Evolutionary conservation across 2,888 invertebrate genomes (phyloP), one percentile per base, ranked within the genome.

Genomic region (Nyleta sp.): DNA sequence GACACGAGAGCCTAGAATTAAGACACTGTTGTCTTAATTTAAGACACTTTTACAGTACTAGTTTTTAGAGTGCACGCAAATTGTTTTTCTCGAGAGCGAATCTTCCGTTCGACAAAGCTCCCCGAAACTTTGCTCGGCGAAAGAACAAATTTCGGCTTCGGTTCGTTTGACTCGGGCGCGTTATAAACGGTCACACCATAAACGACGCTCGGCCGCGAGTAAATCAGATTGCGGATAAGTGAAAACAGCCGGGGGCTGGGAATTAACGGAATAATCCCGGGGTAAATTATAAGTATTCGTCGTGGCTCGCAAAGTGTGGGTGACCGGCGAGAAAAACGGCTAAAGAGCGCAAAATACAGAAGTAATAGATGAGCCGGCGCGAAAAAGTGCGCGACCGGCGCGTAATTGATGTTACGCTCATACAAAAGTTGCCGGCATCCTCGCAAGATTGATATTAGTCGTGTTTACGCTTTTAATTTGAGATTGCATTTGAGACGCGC

Each of bases 401-500:
- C 38, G 55, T 75, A 68, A 75, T 68, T 68, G 62, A 75, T 75
- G 74, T 68, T 67, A 38, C 38, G 35, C 18, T 74, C 46, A 44
- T 68, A 74, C 48, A 67, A 74, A 74, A 74, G 60, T 64, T 60
- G 53, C 42, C 24, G 59, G 13, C 20, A 42, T 57, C 59, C 28
- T 50, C 48, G 35, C 46, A 53, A 74, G 62, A 67, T 74, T 74
- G 52, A 74, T 74, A 74, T 68, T 46, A 52, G 60, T 55, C 60
- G 60, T 74, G 60, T 74, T 74, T 74, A 68, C 55, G 60, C 46
- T 74, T 74, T 74, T 74, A 60, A 74, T 74, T 74, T 68, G 46
- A 60, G 53, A 17, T 10, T 18, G 28, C 38, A 42, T 44, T 44
- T 35, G 31, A 55, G 28, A 18, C 15, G 7, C 28, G 28, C 28